These are phyloP conservation scores for Megalops atlanticus DNA, from an alignment of 2,113 vertebrate species.

Conservation along the genomic window DNA sequence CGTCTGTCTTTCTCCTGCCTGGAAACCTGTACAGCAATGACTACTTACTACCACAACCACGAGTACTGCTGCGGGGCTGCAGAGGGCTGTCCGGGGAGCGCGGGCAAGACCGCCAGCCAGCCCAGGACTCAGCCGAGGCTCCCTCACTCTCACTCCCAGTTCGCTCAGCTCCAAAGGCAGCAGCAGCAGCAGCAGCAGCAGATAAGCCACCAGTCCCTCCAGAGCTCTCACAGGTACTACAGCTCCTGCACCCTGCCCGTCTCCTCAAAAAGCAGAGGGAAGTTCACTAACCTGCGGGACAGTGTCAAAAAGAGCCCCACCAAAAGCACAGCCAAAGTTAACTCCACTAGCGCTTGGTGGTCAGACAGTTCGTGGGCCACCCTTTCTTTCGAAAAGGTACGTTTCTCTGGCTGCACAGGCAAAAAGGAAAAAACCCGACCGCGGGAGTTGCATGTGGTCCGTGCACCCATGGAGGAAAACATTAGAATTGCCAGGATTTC, in stretches of 20 bases:
- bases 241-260: constrained; percentile 73
- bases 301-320: constrained; percentile 82
- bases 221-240: constrained; percentile 45
- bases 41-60: constrained; percentile 68
- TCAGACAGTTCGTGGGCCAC: constrained; percentile 69
- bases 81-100: constrained; percentile 52
- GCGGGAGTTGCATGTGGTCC: background rate
- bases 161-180: constrained; percentile 49
- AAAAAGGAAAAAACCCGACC: background rate
- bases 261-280: constrained; percentile 66
- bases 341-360: constrained; percentile 64
- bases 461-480: background rate
- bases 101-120: constrained; percentile 43
- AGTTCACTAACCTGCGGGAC: constrained; percentile 75
- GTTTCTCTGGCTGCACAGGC: constrained; percentile 23
- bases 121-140: constrained; percentile 38
- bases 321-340: constrained; percentile 78
- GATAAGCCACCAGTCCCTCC: constrained; percentile 42
- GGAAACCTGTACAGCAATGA: constrained; percentile 56
- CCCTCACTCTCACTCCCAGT: constrained; percentile 58
- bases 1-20: background rate
- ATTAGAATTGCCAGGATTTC: too few relatives aligned
- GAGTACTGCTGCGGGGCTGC: constrained; percentile 66
- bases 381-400: constrained; percentile 65
- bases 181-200: constrained; percentile 34